Base-by-base conservation (phyloP, 1,140 invertebrate species). In the Philopotamus ludificatus region DNA sequence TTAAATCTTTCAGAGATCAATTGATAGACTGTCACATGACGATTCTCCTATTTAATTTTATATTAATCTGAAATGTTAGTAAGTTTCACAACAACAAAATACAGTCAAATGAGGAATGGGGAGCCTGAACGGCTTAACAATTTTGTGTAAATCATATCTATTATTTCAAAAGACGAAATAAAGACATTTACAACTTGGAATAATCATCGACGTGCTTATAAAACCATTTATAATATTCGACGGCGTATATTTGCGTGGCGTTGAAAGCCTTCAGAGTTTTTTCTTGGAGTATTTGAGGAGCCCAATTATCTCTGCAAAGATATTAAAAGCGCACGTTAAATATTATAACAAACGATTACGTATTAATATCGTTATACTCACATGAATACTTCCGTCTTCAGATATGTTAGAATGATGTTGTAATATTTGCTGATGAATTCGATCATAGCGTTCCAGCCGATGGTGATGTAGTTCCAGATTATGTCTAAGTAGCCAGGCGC, bases 311-410 rank as follows among this genome's bases (percentile, higher is more conserved):
- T 54, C 89, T 91, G 77, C 45, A 86, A 86, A 57, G 58, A 59
- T 64, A 72, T 71, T 45, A 34, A 41, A 67, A 9, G 64, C 28
- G 12, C 12, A 7, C 28, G 28, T 12, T 34, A 7, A 34, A 7
- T 12, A 34, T 4, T 53, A 22, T 15, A 8, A 53, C 12, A 53
- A 16, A 53, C 50, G 9, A 42, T 1, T 66, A 28, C 1, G 4
- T 12, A n/a, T n/a, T 47, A 8, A 34, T 34, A 34, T 16, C 26
- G 15, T 53, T 22, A 68, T 73, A 88, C 89, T 89, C 83, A 91
- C 89, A 90, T 80, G 79, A 91, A 88, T 49, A 91, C 85, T 78
- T 89, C 88, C 28, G 84, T 86, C 74, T 84, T 83, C 70, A 90
- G 77, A 80, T 89, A 84, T 44, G 82, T 77, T 9, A 74, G 68